Percentiles rank a stretch among this genome's conserved stretches.
Conservation (phyloP, 2,797 vertebrate species). For the Sebastes elongatus region DNA sequence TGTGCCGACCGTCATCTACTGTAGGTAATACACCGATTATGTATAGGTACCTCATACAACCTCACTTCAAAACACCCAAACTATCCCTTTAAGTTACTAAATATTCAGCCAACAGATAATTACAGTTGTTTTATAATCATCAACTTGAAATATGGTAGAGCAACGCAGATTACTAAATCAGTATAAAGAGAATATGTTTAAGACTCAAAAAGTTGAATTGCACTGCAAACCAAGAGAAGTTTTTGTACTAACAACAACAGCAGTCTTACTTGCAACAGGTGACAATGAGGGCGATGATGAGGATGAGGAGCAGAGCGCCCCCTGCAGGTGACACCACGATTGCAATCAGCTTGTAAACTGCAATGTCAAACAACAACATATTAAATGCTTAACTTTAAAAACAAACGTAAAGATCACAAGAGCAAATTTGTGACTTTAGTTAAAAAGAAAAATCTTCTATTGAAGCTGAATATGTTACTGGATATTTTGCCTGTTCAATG, state of each 20-base stretch:
- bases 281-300: slow-evolving; percentile 89
- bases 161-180: neutral
- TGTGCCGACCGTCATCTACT: no score
- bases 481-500: neutral
- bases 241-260: neutral
- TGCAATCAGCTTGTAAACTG: slow-evolving; percentile 96
- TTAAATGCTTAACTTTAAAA: neutral
- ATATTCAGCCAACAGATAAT: neutral
- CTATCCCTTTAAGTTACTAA: neutral
- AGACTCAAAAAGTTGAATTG: neutral
- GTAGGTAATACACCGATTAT: no score
- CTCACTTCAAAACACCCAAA: no score
- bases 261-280: slow-evolving; percentile 92
- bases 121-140: neutral
- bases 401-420: neutral
- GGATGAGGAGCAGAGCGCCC: slow-evolving; percentile 90
- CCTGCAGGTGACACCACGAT: slow-evolving; percentile 94
- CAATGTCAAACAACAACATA: slow-evolving; percentile 22
- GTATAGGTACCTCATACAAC: no score
- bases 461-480: neutral
- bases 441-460: accelerated
- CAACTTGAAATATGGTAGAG: neutral
- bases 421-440: neutral
- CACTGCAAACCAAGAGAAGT: neutral
- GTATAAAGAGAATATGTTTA: neutral